Evolutionary conservation across 2,888 invertebrate species (phyloP).

Genomic region (Noctua janthe): DNA sequence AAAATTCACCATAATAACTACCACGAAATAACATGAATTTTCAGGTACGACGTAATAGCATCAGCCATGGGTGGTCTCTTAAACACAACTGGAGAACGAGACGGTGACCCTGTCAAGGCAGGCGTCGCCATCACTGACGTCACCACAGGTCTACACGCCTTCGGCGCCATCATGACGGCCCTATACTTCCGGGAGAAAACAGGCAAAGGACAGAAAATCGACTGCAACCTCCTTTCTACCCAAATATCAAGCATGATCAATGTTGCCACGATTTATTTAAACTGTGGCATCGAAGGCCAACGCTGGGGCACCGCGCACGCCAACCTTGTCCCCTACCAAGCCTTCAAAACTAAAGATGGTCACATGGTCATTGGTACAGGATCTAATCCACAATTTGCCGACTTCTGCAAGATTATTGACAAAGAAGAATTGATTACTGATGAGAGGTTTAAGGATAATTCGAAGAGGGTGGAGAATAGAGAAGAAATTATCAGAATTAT

Average conservation of each 20-base stretch:
- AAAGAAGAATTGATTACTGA: conserved; percentile 91
- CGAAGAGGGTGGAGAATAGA: conserved; percentile 94
- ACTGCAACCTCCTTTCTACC: conserved; percentile 97
- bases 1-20: not conserved
- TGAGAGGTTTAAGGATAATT: conserved; percentile 93
- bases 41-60: conserved; percentile 97
- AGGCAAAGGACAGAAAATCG: conserved; percentile 97
- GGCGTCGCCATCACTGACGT: conserved; percentile 98
- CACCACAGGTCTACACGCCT: conserved; percentile 98
- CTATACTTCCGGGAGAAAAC: conserved; percentile 94
- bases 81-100: conserved; percentile 96
- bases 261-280: conserved; percentile 97
- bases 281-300: conserved; percentile 94
- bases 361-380: conserved; percentile 97
- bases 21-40: conserved; percentile 58
- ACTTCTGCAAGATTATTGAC: conserved; percentile 92
- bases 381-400: conserved; percentile 94
- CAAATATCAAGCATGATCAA: conserved; percentile 97
- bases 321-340: conserved; percentile 98
- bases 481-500: conserved; percentile 92
- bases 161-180: conserved; percentile 98
- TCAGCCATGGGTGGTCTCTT: conserved; percentile 97
- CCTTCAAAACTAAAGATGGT: conserved; percentile 95
- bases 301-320: conserved; percentile 98
- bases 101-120: conserved; percentile 96